Conservation (phyloP, 1,140 invertebrate genomes). For the Tetranychus cinnabarinus region DNA sequence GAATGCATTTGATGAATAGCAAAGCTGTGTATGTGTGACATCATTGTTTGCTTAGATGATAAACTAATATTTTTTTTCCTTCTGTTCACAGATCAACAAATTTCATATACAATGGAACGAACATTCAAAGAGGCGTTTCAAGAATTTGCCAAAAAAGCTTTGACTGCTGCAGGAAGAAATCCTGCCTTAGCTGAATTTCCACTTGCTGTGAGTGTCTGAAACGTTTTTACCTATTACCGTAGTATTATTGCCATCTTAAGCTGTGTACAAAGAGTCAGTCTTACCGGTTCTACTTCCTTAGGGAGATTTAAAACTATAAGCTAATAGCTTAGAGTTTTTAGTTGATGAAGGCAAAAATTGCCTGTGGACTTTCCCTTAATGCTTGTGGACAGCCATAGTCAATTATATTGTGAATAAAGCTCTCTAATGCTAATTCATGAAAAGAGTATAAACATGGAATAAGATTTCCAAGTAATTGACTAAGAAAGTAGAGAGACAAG, state of each 20-base stretch:
- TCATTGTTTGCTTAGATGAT: background rate
- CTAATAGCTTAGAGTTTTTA: no score
- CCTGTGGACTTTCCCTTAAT: no score
- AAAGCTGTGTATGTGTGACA: background rate
- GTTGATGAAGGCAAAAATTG: background rate
- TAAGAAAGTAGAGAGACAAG: background rate
- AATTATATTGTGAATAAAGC: no score
- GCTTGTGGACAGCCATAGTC: no score
- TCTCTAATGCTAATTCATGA: no score
- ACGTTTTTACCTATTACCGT: background rate
- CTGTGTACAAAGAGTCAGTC: background rate
- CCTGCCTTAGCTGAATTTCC: slow-evolving; percentile 30
- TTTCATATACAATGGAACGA: slow-evolving; percentile 47
- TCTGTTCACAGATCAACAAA: slow-evolving; percentile 54
- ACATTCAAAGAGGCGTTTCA: slow-evolving; percentile 46
- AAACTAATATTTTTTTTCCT: slow-evolving; percentile 2
- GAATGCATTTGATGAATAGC: no score
- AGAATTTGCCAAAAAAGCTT: slow-evolving; percentile 41
- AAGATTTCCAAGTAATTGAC: no score
- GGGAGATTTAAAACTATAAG: background rate
- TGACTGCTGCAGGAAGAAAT: slow-evolving; percentile 44
- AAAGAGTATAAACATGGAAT: no score
- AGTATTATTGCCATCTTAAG: background rate
- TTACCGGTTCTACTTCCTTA: background rate
- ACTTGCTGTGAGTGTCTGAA: slow-evolving; percentile 38